These are phyloP conservation scores for Tineola bisselliella DNA, from an alignment of 2,888 invertebrate genomes.

Conservation along the genomic window DNA sequence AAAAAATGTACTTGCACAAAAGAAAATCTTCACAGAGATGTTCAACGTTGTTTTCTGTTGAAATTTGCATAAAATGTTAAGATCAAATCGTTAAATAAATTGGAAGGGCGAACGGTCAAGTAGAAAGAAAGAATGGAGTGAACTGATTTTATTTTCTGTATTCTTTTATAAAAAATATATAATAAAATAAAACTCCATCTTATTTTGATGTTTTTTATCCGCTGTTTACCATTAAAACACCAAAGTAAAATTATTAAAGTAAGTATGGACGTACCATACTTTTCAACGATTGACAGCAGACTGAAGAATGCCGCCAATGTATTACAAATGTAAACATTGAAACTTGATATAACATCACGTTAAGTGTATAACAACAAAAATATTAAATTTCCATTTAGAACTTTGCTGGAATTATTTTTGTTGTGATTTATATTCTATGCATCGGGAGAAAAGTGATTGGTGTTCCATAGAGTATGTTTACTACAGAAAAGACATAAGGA, in stretches of 20 bases:
- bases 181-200: background rate
- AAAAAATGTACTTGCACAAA: background rate
- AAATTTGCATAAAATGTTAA: conserved; percentile 5
- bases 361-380: background rate
- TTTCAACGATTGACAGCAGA: too few relatives aligned
- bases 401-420: too few relatives aligned
- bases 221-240: background rate
- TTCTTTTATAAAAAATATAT: too few relatives aligned
- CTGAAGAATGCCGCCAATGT: too few relatives aligned
- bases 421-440: too few relatives aligned
- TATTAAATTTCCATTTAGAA: background rate
- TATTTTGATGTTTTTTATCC: background rate
- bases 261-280: too few relatives aligned
- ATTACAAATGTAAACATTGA: background rate
- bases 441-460: too few relatives aligned
- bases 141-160: background rate
- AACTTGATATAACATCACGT: background rate
- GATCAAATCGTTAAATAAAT: conserved; percentile 3
- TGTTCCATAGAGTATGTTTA: too few relatives aligned
- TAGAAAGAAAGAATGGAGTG: background rate
- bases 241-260: too few relatives aligned
- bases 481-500: too few relatives aligned
- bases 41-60: background rate
- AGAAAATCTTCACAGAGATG: background rate
- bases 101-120: conserved; percentile 5